Evolutionary conservation across 2,113 vertebrate species (phyloP), one percentile per base, ranked within the genome.

Genomic region (Spea multiplicata): DNA sequence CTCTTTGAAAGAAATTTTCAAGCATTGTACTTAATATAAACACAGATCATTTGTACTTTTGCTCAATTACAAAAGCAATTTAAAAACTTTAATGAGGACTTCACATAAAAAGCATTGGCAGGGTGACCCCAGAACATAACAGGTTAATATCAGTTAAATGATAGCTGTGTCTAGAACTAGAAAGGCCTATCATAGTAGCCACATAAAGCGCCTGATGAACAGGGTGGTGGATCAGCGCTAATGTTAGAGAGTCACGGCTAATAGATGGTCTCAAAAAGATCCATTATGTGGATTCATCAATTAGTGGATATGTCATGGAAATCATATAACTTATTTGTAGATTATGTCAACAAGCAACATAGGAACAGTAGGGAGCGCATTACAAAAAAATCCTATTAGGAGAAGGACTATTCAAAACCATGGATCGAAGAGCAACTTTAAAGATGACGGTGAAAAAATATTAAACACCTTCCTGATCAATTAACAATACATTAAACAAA

Each of bases 1-100:
- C 78, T 59, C 76, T 81, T 76, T 86, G 81, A 88, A 86, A 76
- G 14, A 81, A 84, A 85, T 65, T 82, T 85, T 86, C 83, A 86
- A 87, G 83, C 86, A 88, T 83, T 82, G 81, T 83, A 85, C 82
- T 85, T 85, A 75, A 84, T 83, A 87, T 75, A 87, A 81, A 87
- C 81, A 83, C 73, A 85, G 87, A 88, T 83, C 81, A 84, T 87
- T 83, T 84, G 84, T 81, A 83, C 84, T 84, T 86, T 85, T 84
- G 82, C 81, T 82, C 86, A 80, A 81, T 77, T 44, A 75, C 86
- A 90, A 61, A 72, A 57, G 30, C 77, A 79, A 79, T 79, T 30
- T 79, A 79, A 44, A 79, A 79, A 50, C 71, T 55, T 78, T 73
- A 59, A 79, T 57, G 49, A 66, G 69, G 69, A 30, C 44, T 47